Evolutionary conservation across 1,140 invertebrate species (phyloP).

Genomic region (Chymomyza costata): DNA sequence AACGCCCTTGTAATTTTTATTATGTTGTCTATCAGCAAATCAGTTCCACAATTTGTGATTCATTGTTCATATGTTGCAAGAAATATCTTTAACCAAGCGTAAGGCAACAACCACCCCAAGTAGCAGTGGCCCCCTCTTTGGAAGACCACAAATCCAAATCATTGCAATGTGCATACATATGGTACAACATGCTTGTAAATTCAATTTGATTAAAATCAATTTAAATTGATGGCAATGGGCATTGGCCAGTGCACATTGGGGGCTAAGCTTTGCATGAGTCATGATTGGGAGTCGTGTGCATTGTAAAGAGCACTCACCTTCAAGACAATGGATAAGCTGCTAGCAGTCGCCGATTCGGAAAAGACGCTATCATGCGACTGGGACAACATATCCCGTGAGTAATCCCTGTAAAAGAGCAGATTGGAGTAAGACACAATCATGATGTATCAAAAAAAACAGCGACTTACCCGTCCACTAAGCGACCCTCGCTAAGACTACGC

Average conservation of each 20-base stretch:
- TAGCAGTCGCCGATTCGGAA: constrained; percentile 73
- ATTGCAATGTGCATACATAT: constrained; percentile 7
- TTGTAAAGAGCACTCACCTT: constrained; percentile 52
- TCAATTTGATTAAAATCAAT: constrained; percentile 72
- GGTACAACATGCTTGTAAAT: constrained; percentile 41
- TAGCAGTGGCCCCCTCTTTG: too few relatives aligned
- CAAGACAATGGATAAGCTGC: constrained; percentile 68
- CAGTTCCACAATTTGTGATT: too few relatives aligned
- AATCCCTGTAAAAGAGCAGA: constrained; percentile 46
- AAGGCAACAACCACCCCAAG: too few relatives aligned
- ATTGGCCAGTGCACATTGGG: not conserved
- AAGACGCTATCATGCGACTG: constrained; percentile 75
- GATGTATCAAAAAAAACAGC: not conserved
- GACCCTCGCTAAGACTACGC: constrained; percentile 68
- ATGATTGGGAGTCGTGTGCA: too few relatives aligned
- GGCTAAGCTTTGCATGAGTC: constrained; percentile 17
- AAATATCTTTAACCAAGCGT: too few relatives aligned
- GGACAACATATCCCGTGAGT: constrained; percentile 60
- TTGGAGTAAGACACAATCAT: not conserved
- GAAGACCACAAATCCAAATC: too few relatives aligned
- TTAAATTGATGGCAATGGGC: constrained; percentile 32
- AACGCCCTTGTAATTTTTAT: too few relatives aligned
- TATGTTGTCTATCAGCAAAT: too few relatives aligned
- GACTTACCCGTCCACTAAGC: constrained; percentile 68
- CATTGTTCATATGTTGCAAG: too few relatives aligned